Conservation (phyloP, 2,113 vertebrate genomes). For the Macquaria australasica region DNA sequence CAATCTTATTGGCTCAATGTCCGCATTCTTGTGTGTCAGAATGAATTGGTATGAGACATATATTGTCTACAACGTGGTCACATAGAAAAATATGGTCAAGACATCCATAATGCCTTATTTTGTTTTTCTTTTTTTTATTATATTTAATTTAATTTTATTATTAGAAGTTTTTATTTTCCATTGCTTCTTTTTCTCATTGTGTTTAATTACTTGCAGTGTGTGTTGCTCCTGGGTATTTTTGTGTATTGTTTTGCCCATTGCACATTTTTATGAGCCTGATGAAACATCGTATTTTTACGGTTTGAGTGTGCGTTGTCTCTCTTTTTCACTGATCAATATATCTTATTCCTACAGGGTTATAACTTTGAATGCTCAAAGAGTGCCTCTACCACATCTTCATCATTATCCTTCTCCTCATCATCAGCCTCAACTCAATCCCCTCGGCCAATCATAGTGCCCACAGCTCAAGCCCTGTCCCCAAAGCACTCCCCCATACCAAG, state of each 20-base stretch:
- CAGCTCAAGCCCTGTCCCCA: slow-evolving; percentile 83
- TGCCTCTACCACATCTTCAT: slow-evolving; percentile 53
- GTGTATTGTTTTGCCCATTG: not conserved
- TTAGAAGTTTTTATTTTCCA: not conserved
- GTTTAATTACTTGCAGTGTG: not conserved
- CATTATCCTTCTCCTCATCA: slow-evolving; percentile 60
- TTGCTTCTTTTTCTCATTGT: not conserved
- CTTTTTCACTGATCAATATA: not conserved
- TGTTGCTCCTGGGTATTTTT: not conserved
- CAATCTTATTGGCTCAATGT: not conserved
- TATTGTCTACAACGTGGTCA: not conserved
- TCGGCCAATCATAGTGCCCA: slow-evolving; percentile 91
- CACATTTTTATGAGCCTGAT: not conserved
- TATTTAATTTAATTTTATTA: not conserved
- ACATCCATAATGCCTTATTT: not conserved
- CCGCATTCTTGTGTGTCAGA: not conserved
- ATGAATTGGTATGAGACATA: not conserved
- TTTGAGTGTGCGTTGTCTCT: not conserved
- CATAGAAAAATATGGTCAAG: not conserved
- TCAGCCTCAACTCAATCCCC: slow-evolving; percentile 84
- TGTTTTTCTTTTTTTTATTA: not conserved
- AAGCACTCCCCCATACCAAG: slow-evolving; percentile 60
- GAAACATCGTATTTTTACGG: not conserved
- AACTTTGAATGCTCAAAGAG: slow-evolving; percentile 85
- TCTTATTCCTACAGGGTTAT: slow-evolving; percentile 83